Base-by-base conservation (phyloP, 1,140 invertebrate species). In the Triops cancriformis region DNA sequence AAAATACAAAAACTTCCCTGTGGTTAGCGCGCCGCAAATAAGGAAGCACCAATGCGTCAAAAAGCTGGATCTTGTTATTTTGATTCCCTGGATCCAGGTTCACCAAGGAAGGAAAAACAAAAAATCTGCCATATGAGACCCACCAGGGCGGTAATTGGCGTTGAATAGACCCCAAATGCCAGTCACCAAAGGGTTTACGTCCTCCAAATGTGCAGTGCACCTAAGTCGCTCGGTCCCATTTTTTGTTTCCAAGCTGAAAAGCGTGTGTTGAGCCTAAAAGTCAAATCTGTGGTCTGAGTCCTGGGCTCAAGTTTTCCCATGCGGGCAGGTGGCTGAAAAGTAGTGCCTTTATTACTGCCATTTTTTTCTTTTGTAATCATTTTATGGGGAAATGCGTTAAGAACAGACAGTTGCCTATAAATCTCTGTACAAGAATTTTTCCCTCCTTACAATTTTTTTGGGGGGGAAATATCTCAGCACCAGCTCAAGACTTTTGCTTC, bases 291-390 rank as follows among this genome's bases (percentile, higher is more conserved):
- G 51, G 51, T 6, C 51, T 7, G 23, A 18, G 14, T 64, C 51
- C 0, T 18, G 11, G 14, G 14, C 18, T 23, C 23, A 4, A 64
- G 14, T 18, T 64, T 64, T 64, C 51, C 23, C 51, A 64, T 64
- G 51, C 51, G 51, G 51, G 51, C 51, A 64, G 51, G 51, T 64
- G 51, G 14, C 23, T 64, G 23, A 64, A 64, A 6, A 64, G 23
- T 64, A n/a, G 51, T 64, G 51, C 51, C 23, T 64, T 64, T 64
- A 64, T n/a, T 64, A 23, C 51, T 64, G 51, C 51, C 51, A 64
- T 64, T 64, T 64, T 64, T 64, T 64, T 37, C 31, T 23, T 64
- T 64, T 64, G 51, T 64, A 64, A 64, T 64, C n/a, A 64, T 64
- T 23, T 64, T 64, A 64, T 64, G 51, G n/a, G 51, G 18, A 64